Evolutionary conservation across 2,888 invertebrate species (phyloP).

Genomic region (Atherix ibis): DNA sequence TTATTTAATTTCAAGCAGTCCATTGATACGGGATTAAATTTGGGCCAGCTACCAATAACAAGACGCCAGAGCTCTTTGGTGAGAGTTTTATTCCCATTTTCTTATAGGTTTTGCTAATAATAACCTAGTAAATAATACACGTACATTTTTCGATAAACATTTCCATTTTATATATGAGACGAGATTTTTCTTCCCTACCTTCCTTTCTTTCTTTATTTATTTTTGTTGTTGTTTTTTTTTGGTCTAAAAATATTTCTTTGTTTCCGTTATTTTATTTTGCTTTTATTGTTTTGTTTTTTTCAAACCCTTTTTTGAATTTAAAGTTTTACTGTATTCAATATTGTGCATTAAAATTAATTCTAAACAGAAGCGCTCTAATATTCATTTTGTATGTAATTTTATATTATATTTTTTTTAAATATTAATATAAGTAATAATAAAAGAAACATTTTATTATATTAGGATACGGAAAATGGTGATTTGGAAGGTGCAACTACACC

Average conservation of each 20-base stretch:
- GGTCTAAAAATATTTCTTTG: background rate
- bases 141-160: background rate
- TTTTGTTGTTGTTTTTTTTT: background rate
- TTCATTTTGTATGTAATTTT: too few species aligned
- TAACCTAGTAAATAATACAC: background rate
- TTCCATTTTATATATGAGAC: background rate
- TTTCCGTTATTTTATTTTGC: background rate
- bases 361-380: too few species aligned
- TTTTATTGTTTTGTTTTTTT: constrained; percentile 2
- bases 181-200: background rate
- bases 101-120: background rate
- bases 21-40: constrained; percentile 26
- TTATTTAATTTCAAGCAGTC: constrained; percentile 19
- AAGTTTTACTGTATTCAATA: too few species aligned
- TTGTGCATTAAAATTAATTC: too few species aligned
- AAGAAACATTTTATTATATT: too few species aligned
- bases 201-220: constrained; percentile 1
- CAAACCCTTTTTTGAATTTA: too few species aligned
- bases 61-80: constrained; percentile 25
- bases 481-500: constrained; percentile 16
- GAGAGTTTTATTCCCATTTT: constrained; percentile 13
- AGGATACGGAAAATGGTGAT: constrained; percentile 22
- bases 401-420: too few species aligned
- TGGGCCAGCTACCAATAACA: constrained; percentile 24
- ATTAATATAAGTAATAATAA: too few species aligned